phyloP scores from a whole-genome alignment of 2,888 invertebrate species.

The Eilema depressum region DNA sequence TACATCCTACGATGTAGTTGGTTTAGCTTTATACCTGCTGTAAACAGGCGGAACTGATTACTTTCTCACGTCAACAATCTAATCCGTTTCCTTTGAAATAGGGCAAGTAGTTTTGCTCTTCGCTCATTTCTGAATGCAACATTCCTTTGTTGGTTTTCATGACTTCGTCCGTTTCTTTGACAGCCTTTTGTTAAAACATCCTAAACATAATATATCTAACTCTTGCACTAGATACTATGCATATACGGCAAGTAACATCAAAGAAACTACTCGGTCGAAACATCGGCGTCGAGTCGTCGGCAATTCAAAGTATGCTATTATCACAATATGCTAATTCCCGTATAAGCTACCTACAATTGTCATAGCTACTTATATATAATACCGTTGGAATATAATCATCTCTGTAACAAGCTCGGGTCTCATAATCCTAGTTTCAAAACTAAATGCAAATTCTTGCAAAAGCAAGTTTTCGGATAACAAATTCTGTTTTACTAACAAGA shows the following conservation, averaged over 20 bases:
- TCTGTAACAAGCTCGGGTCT: not conserved
- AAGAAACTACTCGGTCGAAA: too few species aligned
- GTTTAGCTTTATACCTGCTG: not conserved
- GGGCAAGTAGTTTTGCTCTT: not conserved
- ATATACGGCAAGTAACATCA: too few species aligned
- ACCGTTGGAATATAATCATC: not conserved
- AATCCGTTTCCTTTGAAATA: not conserved
- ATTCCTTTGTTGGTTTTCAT: not conserved
- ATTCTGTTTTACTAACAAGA: constrained; percentile 3
- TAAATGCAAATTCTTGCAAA: constrained; percentile 1
- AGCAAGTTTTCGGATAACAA: not conserved
- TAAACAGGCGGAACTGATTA: not conserved
- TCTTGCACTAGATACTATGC: too few species aligned
- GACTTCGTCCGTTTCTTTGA: not conserved
- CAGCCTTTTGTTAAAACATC: not conserved
- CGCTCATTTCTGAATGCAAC: not conserved
- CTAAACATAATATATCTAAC: too few species aligned
- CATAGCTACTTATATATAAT: too few species aligned
- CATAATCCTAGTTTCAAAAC: not conserved
- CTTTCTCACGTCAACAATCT: not conserved
- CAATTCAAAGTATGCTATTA: too few species aligned
- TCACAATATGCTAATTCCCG: too few species aligned
- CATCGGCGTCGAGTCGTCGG: too few species aligned
- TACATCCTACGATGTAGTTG: not conserved
- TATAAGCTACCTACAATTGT: too few species aligned